Evolutionary conservation across 2,113 vertebrate genomes (phyloP), one percentile per base, ranked within the genome.

Genomic region (Saguinus imperator): DNA sequence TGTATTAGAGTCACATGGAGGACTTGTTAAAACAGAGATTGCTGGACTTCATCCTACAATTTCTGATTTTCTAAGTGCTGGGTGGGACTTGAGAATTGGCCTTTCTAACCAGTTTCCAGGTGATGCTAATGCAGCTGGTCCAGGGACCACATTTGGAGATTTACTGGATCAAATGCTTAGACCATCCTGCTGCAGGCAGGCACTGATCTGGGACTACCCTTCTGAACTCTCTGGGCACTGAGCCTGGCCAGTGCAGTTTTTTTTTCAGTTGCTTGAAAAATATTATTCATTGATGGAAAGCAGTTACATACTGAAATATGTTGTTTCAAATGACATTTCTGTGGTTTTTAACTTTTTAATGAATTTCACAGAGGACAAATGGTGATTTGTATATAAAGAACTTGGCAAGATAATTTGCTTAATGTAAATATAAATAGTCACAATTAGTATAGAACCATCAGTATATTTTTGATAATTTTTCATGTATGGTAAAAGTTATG

Each of bases 381-480:
- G 96, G 94, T 98, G 97, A 98, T 99, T 99, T 99, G 98, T 99
- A 99, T 98, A 99, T 99, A 98, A 98, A 98, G 97, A 97, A 98
- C 98, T 99, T 98, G 97, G 96, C 98, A 98, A 98, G 93, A 94
- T 90, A 98, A 98, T 98, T 99, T 98, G 98, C 97, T 98, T 99
- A 98, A 97, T 99, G 98, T 99, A 99, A 98, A 99, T 99, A 98
- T 89, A 95, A 98, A 97, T 94, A 96, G 97, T 97, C 97, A 98
- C 97, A 98, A 96, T 98, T 99, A 99, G 98, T n/a, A 98, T 98
- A 99, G n/a, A 98, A 96, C 92, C 98, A 98, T 98, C 98, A 94
- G 98, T 99, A 99, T 99, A 99, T 99, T 99, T 99, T 99, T 99
- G 98, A 99, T 99, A 99, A 98, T 92, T 97, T 98, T 98, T 98